These are phyloP conservation scores for Ceratotherium simum DNA, from an alignment of 2,113 vertebrate species.

Conservation along the genomic window DNA sequence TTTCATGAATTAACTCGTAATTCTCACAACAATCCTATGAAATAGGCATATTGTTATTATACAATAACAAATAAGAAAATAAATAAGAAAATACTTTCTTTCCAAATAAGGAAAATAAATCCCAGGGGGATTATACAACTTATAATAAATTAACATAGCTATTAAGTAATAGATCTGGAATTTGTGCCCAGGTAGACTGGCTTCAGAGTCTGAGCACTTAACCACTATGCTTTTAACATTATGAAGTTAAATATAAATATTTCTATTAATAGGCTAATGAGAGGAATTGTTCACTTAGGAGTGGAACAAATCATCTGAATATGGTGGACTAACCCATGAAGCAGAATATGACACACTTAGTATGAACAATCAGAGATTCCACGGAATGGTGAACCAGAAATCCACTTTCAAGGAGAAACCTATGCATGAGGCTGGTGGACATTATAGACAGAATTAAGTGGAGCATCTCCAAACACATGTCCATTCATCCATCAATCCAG, in stretches of 20 bases:
- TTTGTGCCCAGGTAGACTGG: background rate
- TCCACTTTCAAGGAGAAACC: background rate
- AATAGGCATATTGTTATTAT: background rate
- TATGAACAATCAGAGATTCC: background rate
- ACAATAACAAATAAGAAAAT: no score
- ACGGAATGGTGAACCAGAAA: background rate
- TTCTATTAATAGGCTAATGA: background rate
- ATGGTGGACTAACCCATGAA: background rate
- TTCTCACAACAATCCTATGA: background rate
- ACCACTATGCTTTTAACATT: background rate
- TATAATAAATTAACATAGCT: background rate
- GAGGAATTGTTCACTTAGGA: background rate
- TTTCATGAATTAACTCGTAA: background rate
- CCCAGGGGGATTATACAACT: background rate
- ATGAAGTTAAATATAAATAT: background rate
- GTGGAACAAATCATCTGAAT: background rate
- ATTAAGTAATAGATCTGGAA: background rate
- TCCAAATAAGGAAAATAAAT: background rate
- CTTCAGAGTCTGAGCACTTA: background rate
- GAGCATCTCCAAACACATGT: background rate
- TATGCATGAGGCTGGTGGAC: background rate
- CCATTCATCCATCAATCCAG: background rate
- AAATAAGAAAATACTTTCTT: background rate
- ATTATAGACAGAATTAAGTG: background rate
- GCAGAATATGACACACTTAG: background rate